Evolutionary conservation across 1,140 invertebrate genomes (phyloP), one percentile per base, ranked within the genome.

Genomic region (Xylocopa sonorina): DNA sequence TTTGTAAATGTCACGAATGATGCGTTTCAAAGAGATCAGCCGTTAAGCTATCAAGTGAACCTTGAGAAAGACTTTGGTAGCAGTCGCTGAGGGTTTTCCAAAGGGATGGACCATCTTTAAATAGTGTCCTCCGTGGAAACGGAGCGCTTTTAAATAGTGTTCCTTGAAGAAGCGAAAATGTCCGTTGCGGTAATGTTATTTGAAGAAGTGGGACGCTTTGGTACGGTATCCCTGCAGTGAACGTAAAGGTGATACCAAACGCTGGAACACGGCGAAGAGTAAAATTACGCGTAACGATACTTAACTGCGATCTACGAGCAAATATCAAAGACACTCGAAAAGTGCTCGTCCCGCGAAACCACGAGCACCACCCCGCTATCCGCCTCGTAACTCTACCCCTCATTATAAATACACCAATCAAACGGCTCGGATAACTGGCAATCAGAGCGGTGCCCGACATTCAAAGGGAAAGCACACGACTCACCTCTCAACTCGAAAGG

Each of bases 341-440:
- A n/a, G n/a, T n/a, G n/a, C n/a, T n/a, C n/a, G n/a, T n/a, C n/a
- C n/a, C n/a, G n/a, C n/a, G n/a, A 60, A 34, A n/a, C n/a, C 9
- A 10, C 29, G 6, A 57, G 12, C 32, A 38, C 21, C n/a, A 10
- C 6, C 21, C 6, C n/a, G n/a, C n/a, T n/a, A n/a, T 32, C 9
- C 53, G 6, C 9, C 5, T 32, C 41, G 34, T 73, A 62, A 73
- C 29, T 73, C 16, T 18, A 3, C 0, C n/a, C n/a, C 24, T 64
- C 60, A 14, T 75, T 75, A 75, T 55, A 75, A 53, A 62, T 66
- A 53, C 48, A 55, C 46, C 16, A 68, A 34, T 68, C 46, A 10
- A 18, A 51, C 29, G 4, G 7, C 21, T 1, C 1, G 27, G 69
- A 50, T 62, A 55, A 32, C 0, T 18, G 0, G 21, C 2, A 51